Percentiles rank a stretch among this genome's conserved stretches.
phyloP scores from a whole-genome alignment of 64 coral and sea anemone genomes.

The Stichodactyla helianthus region DNA sequence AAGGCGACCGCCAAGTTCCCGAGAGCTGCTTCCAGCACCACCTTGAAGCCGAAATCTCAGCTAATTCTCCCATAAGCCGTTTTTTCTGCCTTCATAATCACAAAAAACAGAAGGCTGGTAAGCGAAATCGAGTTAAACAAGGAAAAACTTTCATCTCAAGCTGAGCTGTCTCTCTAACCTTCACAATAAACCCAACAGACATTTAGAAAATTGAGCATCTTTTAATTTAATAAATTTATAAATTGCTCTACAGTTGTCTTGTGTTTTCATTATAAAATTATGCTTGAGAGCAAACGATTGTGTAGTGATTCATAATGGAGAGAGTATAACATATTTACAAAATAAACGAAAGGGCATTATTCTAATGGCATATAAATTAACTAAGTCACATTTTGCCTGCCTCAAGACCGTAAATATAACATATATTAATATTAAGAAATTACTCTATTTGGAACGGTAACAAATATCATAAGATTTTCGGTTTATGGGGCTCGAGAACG shows the following conservation, averaged over 20 bases:
- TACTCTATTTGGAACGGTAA: slow-evolving; percentile 72
- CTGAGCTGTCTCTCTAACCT: neutral
- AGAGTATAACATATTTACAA: slow-evolving; percentile 34
- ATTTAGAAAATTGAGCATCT: slow-evolving; percentile 8
- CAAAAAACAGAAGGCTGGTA: neutral
- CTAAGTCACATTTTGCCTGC: slow-evolving; percentile 59
- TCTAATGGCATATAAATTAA: slow-evolving; percentile 80
- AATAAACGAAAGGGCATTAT: neutral
- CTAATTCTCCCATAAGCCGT: neutral
- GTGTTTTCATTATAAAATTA: slow-evolving; percentile 34
- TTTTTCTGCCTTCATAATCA: neutral
- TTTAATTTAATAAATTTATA: slow-evolving; percentile 42
- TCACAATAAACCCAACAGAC: neutral
- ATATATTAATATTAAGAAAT: slow-evolving; percentile 73
- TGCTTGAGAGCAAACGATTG: slow-evolving; percentile 32
- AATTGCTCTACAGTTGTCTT: slow-evolving; percentile 35
- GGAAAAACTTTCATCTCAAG: neutral
- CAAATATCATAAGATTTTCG: slow-evolving; percentile 75
- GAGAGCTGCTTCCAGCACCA: neutral
- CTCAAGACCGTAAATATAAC: slow-evolving; percentile 63
- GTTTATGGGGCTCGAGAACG: slow-evolving; percentile 20
- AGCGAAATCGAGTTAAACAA: neutral
- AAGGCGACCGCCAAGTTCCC: neutral
- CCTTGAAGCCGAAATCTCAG: neutral
- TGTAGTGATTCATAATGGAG: slow-evolving; percentile 2